phyloP scores from a whole-genome alignment of 1,140 invertebrate species.

The Wiebesia pumilae region DNA sequence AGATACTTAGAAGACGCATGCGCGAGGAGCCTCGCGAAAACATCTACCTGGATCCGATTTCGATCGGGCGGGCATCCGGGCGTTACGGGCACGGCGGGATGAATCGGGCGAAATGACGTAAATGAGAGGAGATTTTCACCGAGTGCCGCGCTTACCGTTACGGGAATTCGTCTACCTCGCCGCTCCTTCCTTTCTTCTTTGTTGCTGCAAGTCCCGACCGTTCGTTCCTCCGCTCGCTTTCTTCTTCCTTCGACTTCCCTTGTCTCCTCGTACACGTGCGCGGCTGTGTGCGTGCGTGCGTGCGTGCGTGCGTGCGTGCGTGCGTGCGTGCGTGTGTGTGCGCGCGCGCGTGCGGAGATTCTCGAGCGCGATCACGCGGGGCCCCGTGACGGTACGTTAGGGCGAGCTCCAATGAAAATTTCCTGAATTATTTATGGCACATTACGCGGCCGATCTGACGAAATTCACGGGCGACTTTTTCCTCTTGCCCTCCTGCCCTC shows the following conservation, averaged over 20 bases:
- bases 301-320: not conserved
- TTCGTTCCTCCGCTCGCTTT: not conserved
- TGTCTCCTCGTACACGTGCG: not conserved
- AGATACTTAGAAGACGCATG: not conserved
- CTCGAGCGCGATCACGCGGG: not conserved
- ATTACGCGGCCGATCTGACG: constrained; percentile 1
- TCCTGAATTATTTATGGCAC: constrained; percentile 28
- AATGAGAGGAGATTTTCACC: constrained; percentile 43
- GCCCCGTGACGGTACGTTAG: not conserved
- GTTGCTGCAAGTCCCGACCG: not conserved
- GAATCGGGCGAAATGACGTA: constrained; percentile 46
- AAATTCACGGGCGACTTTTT: not conserved
- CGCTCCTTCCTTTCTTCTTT: constrained; percentile 43
- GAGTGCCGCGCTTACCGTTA: constrained; percentile 46
- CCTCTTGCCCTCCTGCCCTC: no score
- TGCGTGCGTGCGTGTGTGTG: no score
- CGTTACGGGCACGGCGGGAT: not conserved
- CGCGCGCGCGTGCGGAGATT: not conserved
- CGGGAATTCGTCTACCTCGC: constrained; percentile 14
- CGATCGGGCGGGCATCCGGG: constrained; percentile 2
- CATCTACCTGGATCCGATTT: constrained; percentile 35
- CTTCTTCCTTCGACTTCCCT: no score
- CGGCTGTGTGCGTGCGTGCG: not conserved
- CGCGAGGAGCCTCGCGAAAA: not conserved
- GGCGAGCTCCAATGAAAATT: not conserved